A percentile compares a stretch with the other conserved stretches of the same genome.
Conservation (phyloP, 1,140 invertebrate genomes). For the Cardiocondyla obscurior region DNA sequence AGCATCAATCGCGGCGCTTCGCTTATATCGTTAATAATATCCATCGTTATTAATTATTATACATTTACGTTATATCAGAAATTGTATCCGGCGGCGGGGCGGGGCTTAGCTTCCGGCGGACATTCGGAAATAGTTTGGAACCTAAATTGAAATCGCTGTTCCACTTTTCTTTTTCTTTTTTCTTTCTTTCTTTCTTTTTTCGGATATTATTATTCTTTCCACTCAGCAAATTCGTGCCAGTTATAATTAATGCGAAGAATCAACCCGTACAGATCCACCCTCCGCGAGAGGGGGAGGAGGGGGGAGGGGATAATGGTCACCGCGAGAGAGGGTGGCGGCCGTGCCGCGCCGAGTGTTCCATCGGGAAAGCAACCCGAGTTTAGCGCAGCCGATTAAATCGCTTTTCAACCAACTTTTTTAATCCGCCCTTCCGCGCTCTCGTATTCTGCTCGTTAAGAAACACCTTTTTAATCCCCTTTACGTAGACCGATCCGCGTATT, state of each 20-base stretch:
- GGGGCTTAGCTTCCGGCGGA: not conserved
- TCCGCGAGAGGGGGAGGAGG: not conserved
- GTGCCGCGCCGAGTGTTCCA: not conserved
- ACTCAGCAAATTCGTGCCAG: not conserved
- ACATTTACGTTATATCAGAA: conserved; percentile 12
- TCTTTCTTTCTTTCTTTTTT: too few species aligned
- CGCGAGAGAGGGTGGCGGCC: not conserved
- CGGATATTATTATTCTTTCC: not conserved
- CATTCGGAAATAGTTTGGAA: not conserved
- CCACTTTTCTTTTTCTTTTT: too few species aligned
- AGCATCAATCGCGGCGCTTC: not conserved
- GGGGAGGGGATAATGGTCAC: too few species aligned
- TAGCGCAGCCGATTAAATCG: conserved; percentile 46
- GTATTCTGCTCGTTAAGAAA: conserved; percentile 50
- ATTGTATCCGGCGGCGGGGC: not conserved
- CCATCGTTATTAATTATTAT: not conserved
- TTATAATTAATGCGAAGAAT: conserved; percentile 28
- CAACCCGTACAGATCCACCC: not conserved
- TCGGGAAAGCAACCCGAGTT: conserved; percentile 44
- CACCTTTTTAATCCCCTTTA: conserved; percentile 43
- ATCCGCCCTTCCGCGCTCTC: not conserved
- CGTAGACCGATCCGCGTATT: conserved; percentile 33
- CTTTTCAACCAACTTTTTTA: conserved; percentile 44
- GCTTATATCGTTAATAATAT: not conserved
- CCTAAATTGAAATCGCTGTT: not conserved